Percentiles rank a stretch among this genome's conserved stretches.
phyloP scores from a whole-genome alignment of 37 sponge, comb jelly and placozoan genomes.

The Chondrilla cf. caribensis region DNA sequence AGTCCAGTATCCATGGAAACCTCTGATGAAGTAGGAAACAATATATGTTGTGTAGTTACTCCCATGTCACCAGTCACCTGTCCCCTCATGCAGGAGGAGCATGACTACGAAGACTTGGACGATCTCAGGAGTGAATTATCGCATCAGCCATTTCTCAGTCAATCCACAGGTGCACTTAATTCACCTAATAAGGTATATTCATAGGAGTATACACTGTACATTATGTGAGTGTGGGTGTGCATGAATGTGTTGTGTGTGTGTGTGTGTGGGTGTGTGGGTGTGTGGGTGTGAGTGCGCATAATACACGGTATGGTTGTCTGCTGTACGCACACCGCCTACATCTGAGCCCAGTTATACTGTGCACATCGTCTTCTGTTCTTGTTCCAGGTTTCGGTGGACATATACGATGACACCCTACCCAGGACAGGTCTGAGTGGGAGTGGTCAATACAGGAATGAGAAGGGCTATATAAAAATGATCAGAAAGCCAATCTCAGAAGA shows the following conservation, averaged over 20 bases:
- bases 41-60: not conserved
- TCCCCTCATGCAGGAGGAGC: not conserved
- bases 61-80: not conserved
- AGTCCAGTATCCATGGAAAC: not conserved
- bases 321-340: no score
- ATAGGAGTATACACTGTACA: no score
- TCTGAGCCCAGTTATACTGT: no score
- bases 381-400: not conserved
- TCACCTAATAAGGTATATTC: no score
- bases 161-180: not conserved
- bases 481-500: no score
- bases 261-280: no score
- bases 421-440: not conserved
- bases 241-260: no score
- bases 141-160: not conserved
- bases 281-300: no score
- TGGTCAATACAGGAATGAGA: not conserved
- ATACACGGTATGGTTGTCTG: no score
- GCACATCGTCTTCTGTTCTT: no score
- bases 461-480: no score
- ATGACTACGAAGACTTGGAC: constrained; percentile 1
- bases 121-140: not conserved
- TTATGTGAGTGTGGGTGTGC: no score
- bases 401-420: not conserved
- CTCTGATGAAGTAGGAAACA: not conserved